Evolutionary conservation across 2,113 vertebrate genomes (phyloP).

Genomic region (Cochlearius cochlearius): DNA sequence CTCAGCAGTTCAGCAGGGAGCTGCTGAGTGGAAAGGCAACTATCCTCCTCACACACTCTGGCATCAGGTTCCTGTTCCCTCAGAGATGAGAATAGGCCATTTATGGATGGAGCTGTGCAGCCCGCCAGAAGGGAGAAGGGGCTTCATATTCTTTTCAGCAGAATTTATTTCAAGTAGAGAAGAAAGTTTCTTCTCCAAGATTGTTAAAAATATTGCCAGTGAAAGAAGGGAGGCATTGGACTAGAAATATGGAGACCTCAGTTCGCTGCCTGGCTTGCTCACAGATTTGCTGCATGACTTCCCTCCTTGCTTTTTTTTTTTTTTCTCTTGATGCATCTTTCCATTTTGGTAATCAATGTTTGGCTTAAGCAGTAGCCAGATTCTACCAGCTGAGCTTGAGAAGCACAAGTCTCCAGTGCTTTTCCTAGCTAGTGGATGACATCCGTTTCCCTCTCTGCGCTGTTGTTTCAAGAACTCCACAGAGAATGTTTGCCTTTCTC

Average conservation of each 20-base stretch:
- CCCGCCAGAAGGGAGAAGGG: neutral
- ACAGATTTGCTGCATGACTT: neutral
- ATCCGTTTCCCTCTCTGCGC: neutral
- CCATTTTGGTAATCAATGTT: neutral
- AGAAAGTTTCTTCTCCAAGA: neutral
- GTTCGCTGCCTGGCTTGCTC: neutral
- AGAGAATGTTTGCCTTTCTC: neutral
- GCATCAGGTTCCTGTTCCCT: neutral
- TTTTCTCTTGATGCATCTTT: neutral
- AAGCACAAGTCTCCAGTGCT: neutral
- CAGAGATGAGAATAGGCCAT: neutral
- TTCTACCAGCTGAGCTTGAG: neutral
- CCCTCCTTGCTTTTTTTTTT: neutral
- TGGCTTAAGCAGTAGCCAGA: neutral
- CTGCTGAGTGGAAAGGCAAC: slow-evolving; percentile 26
- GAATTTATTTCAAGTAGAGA: neutral
- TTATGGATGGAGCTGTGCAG: neutral
- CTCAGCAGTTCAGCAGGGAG: slow-evolving; percentile 60
- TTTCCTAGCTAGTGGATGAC: neutral
- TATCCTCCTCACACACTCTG: neutral
- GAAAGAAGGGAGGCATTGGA: neutral
- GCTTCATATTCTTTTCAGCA: neutral
- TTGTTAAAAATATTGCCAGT: neutral
- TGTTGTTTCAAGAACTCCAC: neutral
- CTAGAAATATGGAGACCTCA: fast-evolving